Evolutionary conservation across 2,113 vertebrate species (phyloP).

Genomic region (Vanacampus margaritifer): DNA sequence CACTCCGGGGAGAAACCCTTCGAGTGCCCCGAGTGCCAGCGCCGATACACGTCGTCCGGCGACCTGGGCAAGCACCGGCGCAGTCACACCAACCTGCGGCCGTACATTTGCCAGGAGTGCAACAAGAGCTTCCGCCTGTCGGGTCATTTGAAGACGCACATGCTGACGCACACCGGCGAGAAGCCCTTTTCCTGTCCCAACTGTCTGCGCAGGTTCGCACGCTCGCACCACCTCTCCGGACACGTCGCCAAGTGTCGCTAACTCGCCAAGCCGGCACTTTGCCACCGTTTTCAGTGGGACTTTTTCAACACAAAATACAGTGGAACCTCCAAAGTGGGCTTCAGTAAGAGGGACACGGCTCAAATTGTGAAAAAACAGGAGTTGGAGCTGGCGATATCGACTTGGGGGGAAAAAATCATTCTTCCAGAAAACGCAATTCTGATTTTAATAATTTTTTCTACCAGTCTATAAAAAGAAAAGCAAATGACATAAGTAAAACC

Average conservation of each 20-base stretch:
- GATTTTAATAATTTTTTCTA: too few species aligned
- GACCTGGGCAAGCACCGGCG: constrained; percentile 70
- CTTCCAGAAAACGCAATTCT: too few species aligned
- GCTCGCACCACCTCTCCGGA: constrained; percentile 67
- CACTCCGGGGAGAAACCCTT: constrained; percentile 75
- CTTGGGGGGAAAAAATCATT: too few species aligned
- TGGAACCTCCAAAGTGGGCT: neutral
- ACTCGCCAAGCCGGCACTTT: neutral
- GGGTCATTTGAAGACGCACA: constrained; percentile 73
- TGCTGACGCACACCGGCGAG: constrained; percentile 74
- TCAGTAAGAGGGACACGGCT: neutral
- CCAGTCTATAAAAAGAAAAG: too few species aligned
- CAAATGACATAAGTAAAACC: too few species aligned
- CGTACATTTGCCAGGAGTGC: constrained; percentile 77
- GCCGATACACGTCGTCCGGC: constrained; percentile 65
- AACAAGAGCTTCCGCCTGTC: constrained; percentile 66
- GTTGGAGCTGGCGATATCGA: too few species aligned
- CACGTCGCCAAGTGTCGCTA: constrained; percentile 65
- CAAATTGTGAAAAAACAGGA: neutral
- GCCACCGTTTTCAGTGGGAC: neutral
- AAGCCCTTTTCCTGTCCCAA: constrained; percentile 69
- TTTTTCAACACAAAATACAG: neutral
- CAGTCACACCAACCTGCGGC: constrained; percentile 71
- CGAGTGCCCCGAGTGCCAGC: constrained; percentile 69
- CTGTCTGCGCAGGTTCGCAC: constrained; percentile 68